Conservation (phyloP, 2,888 invertebrate genomes). For the Sinodicranocentrus sp. region DNA sequence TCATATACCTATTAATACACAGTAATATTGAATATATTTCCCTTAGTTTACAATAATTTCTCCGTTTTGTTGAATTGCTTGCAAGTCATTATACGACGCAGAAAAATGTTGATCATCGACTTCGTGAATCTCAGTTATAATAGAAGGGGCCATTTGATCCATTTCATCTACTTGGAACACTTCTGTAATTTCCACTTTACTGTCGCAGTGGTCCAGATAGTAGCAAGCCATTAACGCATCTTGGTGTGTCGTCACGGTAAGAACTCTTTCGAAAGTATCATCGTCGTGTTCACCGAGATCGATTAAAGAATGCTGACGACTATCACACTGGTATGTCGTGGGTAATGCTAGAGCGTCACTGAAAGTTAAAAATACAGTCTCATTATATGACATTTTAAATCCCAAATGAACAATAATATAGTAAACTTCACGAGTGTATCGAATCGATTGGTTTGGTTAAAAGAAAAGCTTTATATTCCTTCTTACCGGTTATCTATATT, state of each 20-base stretch:
- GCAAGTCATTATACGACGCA: conserved; percentile 48
- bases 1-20: not conserved
- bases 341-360: conserved; percentile 42
- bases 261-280: conserved; percentile 82
- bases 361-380: not conserved
- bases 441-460: conserved; percentile 2
- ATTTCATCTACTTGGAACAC: conserved; percentile 70
- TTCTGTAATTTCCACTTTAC: conserved; percentile 69
- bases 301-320: conserved; percentile 61
- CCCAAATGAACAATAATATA: too few species aligned
- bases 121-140: conserved; percentile 71
- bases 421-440: too few species aligned
- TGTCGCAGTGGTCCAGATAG: conserved; percentile 89
- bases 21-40: not conserved
- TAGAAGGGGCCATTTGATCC: conserved; percentile 46
- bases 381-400: not conserved
- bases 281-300: conserved; percentile 77
- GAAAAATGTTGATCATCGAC: conserved; percentile 63
- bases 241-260: conserved; percentile 88
- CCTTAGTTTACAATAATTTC: conserved; percentile 57
- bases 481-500: conserved; percentile 82
- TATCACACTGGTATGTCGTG: conserved; percentile 50
- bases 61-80: conserved; percentile 40
- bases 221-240: conserved; percentile 95
- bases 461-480: conserved; percentile 7